Conservation (phyloP, 2,113 vertebrate genomes). For the Catharus minimus region DNA sequence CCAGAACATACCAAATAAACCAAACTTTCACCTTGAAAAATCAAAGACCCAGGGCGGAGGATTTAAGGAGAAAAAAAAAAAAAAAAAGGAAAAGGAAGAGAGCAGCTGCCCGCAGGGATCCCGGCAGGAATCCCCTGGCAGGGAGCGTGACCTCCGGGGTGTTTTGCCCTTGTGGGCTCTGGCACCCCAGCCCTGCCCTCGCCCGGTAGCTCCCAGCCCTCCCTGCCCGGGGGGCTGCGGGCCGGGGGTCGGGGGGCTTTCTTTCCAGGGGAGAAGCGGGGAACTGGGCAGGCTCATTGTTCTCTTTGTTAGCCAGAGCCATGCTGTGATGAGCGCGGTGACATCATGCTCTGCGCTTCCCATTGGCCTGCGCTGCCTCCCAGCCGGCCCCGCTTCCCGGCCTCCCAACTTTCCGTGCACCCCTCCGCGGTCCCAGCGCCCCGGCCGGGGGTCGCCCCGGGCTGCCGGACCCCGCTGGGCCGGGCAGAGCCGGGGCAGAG, state of each 20-base stretch:
- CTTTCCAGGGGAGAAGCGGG: background rate
- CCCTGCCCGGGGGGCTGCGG: background rate
- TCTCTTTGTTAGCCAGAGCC: conserved; percentile 97
- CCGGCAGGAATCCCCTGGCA: background rate
- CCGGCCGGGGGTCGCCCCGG: background rate
- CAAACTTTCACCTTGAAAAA: background rate
- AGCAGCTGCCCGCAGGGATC: background rate
- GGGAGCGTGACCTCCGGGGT: background rate
- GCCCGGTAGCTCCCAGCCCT: background rate
- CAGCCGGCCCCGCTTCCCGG: conserved; percentile 49
- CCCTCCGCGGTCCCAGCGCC: background rate
- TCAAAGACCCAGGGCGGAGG: too few relatives aligned
- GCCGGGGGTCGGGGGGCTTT: background rate
- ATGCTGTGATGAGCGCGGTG: conserved; percentile 88
- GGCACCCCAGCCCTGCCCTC: background rate
- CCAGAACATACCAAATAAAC: background rate
- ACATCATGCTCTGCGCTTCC: conserved; percentile 86
- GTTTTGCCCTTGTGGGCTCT: background rate
- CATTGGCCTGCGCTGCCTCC: conserved; percentile 78
- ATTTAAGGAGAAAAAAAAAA: background rate
- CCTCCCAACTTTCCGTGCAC: conserved; percentile 57
- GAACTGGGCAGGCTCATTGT: conserved; percentile 81
- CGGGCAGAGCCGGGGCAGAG: background rate
- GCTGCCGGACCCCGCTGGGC: accelerated
- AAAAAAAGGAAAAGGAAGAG: background rate